Base-by-base conservation (phyloP, 64 coral and sea anemone species). In the Stylophora pistillata region DNA sequence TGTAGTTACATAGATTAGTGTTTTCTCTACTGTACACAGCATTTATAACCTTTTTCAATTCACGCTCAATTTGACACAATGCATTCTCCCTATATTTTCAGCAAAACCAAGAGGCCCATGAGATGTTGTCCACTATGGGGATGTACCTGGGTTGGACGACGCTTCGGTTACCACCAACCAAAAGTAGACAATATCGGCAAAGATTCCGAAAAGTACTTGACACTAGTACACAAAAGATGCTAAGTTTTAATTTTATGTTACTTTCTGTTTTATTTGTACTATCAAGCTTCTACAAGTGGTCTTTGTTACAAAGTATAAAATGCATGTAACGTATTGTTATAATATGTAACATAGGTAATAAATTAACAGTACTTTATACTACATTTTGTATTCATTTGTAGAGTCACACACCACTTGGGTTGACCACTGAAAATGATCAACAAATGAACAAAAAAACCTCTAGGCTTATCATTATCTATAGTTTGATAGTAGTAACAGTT, bases 121-220 rank as follows among this genome's bases (percentile, higher is more conserved):
- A 81, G 61, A 58, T 72, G 63, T 81, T 89, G 88, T 80, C 88
- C 77, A 56, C 47, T 89, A 15, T 68, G 81, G 41, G 88, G 88
- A 89, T 89, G 88, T 81, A 81, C 76, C 64, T 89, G 88, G 88
- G 76, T 89, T 81, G 88, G 88, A 41, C 58, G 88, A 72, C 64
- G 88, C 37, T 89, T 78, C 20, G 88, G 81, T 81, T 89, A 89
- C 30, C 88, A 89, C 53, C 68, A 81, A 47, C 88, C 76, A 60
- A 81, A 72, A 69, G 65, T 89, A n/a, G 77, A 89, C 57, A 68
- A 21, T 69, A 89, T 89, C 21, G 20, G 78, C n/a, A 81, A 72
- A 56, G 76, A 77, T 57, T 89, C 77, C 53, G 79, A 89, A 81
- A 89, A 89, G 77, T 81, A 89, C 34, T 52, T 71, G 56, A 56